phyloP scores from a whole-genome alignment of 2,888 invertebrate genomes.

The Brachyopa scutellaris region DNA sequence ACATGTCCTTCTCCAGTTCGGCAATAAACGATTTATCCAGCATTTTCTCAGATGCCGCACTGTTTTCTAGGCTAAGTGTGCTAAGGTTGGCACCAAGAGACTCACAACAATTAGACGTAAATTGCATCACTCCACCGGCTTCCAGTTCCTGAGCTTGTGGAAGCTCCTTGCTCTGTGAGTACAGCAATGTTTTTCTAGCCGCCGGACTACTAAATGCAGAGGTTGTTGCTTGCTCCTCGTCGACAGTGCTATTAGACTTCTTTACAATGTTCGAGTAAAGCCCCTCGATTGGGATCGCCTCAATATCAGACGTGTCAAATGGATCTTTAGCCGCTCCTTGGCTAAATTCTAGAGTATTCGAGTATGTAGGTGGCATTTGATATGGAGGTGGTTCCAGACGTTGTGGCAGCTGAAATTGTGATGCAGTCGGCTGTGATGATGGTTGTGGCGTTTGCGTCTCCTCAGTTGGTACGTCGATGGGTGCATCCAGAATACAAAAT shows the following conservation, averaged over 20 bases:
- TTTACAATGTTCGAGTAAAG: constrained; percentile 77
- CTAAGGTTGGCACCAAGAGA: constrained; percentile 78
- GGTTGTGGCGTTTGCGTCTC: constrained; percentile 64
- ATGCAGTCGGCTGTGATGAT: constrained; percentile 73
- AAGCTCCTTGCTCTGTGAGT: constrained; percentile 78
- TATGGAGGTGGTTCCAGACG: constrained; percentile 83
- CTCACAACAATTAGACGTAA: constrained; percentile 69
- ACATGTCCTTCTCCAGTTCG: constrained; percentile 86
- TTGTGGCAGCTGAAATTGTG: constrained; percentile 72
- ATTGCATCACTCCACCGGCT: constrained; percentile 40
- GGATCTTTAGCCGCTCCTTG: constrained; percentile 80
- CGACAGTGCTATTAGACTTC: constrained; percentile 36
- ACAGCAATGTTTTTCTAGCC: constrained; percentile 75
- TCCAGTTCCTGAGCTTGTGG: constrained; percentile 68
- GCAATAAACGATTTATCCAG: constrained; percentile 85
- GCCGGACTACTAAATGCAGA: constrained; percentile 74
- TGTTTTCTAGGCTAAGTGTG: constrained; percentile 77
- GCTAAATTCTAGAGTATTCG: constrained; percentile 82
- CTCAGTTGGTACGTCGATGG: constrained; percentile 86
- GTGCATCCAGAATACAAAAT: constrained; percentile 87
- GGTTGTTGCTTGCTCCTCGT: neutral
- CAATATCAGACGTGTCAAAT: constrained; percentile 85
- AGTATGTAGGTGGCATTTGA: constrained; percentile 84
- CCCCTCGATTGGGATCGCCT: constrained; percentile 38
- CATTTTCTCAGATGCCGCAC: constrained; percentile 79